phyloP scores from a whole-genome alignment of 2,797 vertebrate genomes.

The Carduelis carduelis region DNA sequence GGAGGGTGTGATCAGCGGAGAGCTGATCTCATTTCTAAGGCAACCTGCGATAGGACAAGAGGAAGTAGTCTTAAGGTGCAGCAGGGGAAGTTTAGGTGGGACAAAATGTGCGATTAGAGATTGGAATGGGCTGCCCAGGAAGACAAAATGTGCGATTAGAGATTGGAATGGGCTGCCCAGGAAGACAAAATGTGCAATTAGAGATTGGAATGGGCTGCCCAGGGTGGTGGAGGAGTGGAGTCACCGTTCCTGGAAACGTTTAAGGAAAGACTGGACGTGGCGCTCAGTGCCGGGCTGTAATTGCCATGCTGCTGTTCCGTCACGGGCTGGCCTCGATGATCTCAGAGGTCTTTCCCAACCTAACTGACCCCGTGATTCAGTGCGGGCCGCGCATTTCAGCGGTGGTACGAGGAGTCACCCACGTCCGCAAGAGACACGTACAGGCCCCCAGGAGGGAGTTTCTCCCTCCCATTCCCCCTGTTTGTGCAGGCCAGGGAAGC shows the following conservation, averaged over 20 bases:
- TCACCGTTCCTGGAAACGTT: accelerated
- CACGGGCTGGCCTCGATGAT: not conserved
- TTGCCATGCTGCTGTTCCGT: accelerated
- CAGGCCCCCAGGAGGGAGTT: accelerated
- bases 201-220: not conserved
- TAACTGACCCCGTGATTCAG: accelerated
- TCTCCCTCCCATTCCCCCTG: accelerated
- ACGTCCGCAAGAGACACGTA: accelerated
- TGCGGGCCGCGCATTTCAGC: accelerated
- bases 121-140: not conserved
- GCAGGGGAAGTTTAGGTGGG: not conserved
- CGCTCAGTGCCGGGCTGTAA: accelerated
- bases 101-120: too few species aligned
- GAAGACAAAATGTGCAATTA: not conserved
- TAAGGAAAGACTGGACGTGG: not conserved
- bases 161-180: not conserved
- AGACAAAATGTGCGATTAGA: not conserved
- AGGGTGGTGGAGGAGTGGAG: not conserved
- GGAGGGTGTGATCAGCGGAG: not conserved
- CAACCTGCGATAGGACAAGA: not conserved
- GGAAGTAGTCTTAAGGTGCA: accelerated
- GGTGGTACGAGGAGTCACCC: accelerated
- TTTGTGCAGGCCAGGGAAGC: accelerated
- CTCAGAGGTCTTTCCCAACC: not conserved
- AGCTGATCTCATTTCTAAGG: too few species aligned